Evolutionary conservation across 1,140 invertebrate species (phyloP), one percentile per base, ranked within the genome.

Genomic region (Luehdorfia chinensis): DNA sequence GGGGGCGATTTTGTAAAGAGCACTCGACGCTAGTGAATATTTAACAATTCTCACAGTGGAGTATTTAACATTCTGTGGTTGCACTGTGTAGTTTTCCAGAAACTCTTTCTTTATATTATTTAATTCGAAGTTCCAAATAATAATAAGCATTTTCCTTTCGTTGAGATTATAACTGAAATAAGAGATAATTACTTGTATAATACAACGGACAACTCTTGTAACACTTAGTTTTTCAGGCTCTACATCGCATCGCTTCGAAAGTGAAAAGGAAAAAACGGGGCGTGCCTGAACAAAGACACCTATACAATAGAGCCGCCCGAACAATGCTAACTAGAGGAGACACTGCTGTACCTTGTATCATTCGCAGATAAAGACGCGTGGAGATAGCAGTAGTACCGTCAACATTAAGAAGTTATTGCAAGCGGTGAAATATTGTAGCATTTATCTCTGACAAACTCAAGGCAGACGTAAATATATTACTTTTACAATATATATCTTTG

Each of bases 321-420:
- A 84, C 76, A 84, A 80, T 80, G 70, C 78, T 75, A 79, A 75
- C 78, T 79, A 78, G 70, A 66, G 58, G 43, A 75, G 66, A 69
- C 59, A 57, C 67, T 68, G 66, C 47, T 68, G 58, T 54, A 55
- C 68, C 72, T 68, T 72, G 74, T 78, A 77, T 74, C 74, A 79
- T 68, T 75, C 58, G 60, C 62, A 74, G 75, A 79, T 75, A 79
- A 71, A 70, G 66, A 65, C 57, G 56, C 39, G 39, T 30, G 34
- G 34, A 51, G 58, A 51, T 62, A 60, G 48, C 54, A 52, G 50
- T 51, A 43, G 50, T 32, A 41, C 46, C 23, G 37, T 32, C 34
- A 32, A 23, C 43, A 36, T 37, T 41, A 32, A 25, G 19, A 46
- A 47, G 34, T 47, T 27, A 30, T 32, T 39, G 23, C 34, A 32